Evolutionary conservation across 2,888 invertebrate genomes (phyloP), one percentile per base, ranked within the genome.

Genomic region (Cataglyphis altisquamis): DNA sequence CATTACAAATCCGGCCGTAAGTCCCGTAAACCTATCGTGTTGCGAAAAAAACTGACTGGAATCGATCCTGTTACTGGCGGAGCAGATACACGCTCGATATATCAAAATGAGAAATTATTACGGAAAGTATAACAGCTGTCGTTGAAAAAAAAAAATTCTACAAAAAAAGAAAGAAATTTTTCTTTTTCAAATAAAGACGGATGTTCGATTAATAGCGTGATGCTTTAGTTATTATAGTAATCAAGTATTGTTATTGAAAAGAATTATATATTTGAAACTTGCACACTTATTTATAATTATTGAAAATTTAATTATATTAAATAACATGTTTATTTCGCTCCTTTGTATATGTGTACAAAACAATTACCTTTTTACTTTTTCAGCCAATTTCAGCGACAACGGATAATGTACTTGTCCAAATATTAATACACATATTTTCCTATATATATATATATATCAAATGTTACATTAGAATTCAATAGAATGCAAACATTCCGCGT

Each of bases 1-100:
- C 78, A 78, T 60, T 45, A 68, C 18, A 60, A 68, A 68, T 78
- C 60, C 45, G 25, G 0, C 25, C 6, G 70, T 62, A 60, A 68
- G 68, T 57, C 45, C 10, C 21, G 60, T 80, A 70, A 80, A 68
- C 18, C 25, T 15, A 6, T 15, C 45, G 36, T 32, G 18, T 32
- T 21, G 18, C 21, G n/a, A 48, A 25, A 25, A 68, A 80, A 70
- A 57, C 45, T 32, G 25, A 15, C 60, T 25, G 45, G 21, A 25
- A 62, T 12, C 45, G 10, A 80, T 62, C 45, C 60, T 25, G 36
- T 70, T 67, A 52, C 41, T 18, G 32, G n/a, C 8, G 2, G 29
- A 55, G 48, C 32, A 60, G 8, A 62, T 48, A 45, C 45, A 25
- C 32, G 36, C 21, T 36, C 21, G 21, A 60, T 25, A 45, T 45